These are phyloP conservation scores for Notodonta ziczac DNA, from an alignment of 2,888 invertebrate species.

Conservation along the genomic window DNA sequence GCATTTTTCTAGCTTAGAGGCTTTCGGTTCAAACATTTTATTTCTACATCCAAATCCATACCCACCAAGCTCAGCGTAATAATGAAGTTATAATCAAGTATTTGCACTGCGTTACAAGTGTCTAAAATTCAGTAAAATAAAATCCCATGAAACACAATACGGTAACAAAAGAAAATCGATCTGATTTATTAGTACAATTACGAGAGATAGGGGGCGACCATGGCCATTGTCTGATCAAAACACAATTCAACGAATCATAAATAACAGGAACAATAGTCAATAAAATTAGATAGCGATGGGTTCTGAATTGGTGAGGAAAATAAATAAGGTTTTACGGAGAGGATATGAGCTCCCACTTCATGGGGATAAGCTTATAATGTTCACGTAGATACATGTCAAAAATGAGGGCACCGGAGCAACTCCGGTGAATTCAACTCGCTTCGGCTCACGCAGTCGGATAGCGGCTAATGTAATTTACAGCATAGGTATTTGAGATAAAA, in stretches of 20 bases:
- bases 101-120: slow-evolving; percentile 10
- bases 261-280: slow-evolving; percentile 79
- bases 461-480: slow-evolving; percentile 29
- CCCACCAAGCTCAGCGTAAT: too few species aligned
- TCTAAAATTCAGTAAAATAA: slow-evolving; percentile 29
- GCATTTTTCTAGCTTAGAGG: too few species aligned
- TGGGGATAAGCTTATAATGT: slow-evolving; percentile 55
- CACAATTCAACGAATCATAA: slow-evolving; percentile 77
- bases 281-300: slow-evolving; percentile 75
- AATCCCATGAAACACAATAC: slow-evolving; percentile 39
- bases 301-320: slow-evolving; percentile 65
- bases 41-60: too few species aligned
- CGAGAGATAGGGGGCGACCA: slow-evolving; percentile 63
- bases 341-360: slow-evolving; percentile 56
- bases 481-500: slow-evolving; percentile 23
- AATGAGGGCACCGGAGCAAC: slow-evolving; percentile 20
- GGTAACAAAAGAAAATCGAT: slow-evolving; percentile 66
- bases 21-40: too few species aligned
- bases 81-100: too few species aligned
- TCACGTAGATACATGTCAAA: slow-evolving; percentile 37
- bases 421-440: slow-evolving; percentile 9
- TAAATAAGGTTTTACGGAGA: slow-evolving; percentile 59
- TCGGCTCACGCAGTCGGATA: slow-evolving; percentile 13
- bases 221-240: slow-evolving; percentile 74
- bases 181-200: slow-evolving; percentile 77